phyloP scores from a whole-genome alignment of 1,140 invertebrate species.

The Bombus ignitus region DNA sequence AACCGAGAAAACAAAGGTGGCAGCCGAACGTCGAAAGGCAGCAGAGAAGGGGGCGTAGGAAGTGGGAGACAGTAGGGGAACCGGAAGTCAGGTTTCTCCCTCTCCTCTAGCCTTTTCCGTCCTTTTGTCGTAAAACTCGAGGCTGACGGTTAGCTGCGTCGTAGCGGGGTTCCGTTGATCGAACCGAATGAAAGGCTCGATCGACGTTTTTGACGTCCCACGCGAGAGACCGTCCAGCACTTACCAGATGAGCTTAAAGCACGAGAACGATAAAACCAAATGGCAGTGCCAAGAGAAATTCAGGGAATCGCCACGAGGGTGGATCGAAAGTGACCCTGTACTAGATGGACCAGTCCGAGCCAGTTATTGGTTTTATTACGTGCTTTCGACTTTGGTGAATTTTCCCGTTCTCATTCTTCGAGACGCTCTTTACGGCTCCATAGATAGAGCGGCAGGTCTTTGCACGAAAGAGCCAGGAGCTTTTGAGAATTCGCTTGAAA shows the following conservation, averaged over 20 bases:
- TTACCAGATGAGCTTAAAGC: slow-evolving; percentile 65
- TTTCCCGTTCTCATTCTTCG: neutral
- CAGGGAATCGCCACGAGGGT: slow-evolving; percentile 21
- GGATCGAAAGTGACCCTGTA: slow-evolving; percentile 36
- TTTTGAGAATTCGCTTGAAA: neutral
- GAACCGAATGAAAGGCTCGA: slow-evolving; percentile 51
- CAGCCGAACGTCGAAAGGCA: neutral
- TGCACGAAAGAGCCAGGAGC: neutral
- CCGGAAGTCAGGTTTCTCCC: slow-evolving; percentile 49
- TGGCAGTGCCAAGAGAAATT: slow-evolving; percentile 53
- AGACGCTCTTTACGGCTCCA: neutral
- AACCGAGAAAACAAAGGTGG: slow-evolving; percentile 8
- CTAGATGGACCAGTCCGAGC: neutral
- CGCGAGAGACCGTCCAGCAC: slow-evolving; percentile 31
- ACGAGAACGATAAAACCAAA: slow-evolving; percentile 62
- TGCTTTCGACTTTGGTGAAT: slow-evolving; percentile 17
- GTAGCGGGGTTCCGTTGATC: slow-evolving; percentile 38
- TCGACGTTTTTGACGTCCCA: slow-evolving; percentile 59
- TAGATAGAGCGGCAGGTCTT: neutral
- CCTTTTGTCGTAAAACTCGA: slow-evolving; percentile 57
- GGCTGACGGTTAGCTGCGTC: slow-evolving; percentile 30
- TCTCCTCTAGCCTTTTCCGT: slow-evolving; percentile 12
- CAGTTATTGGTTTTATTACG: slow-evolving; percentile 40
- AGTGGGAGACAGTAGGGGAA: neutral
- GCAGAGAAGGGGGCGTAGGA: neutral